Percentiles rank a stretch among this genome's conserved stretches.
These are phyloP conservation scores for Scelioninae gen. 1 DNA, from an alignment of 2,888 invertebrate genomes.

Conservation along the genomic window DNA sequence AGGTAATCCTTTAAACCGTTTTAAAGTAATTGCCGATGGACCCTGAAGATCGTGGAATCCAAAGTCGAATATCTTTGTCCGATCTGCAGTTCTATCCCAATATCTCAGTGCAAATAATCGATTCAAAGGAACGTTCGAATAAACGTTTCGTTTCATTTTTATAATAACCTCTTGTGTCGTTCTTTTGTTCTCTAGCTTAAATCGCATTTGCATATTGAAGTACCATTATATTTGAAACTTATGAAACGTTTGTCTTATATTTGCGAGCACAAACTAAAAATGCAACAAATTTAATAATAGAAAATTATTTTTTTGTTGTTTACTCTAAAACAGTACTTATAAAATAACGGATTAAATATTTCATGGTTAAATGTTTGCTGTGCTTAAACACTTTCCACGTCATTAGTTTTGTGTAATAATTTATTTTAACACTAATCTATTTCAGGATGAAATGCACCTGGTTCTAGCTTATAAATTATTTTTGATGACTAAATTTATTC, in stretches of 20 bases:
- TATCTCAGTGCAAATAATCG: slow-evolving; percentile 30
- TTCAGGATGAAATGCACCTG: no score
- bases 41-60: slow-evolving; percentile 22
- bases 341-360: no score
- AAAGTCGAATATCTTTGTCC: slow-evolving; percentile 29
- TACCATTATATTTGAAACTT: slow-evolving; percentile 27
- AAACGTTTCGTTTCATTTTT: slow-evolving; percentile 37
- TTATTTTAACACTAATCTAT: background rate
- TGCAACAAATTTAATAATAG: background rate
- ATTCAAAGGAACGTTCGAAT: slow-evolving; percentile 27
- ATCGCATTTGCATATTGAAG: slow-evolving; percentile 33
- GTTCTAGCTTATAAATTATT: no score
- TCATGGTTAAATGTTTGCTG: no score
- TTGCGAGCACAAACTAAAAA: background rate
- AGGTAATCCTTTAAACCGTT: slow-evolving; percentile 49
- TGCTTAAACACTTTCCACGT: no score
- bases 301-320: no score
- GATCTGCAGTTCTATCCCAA: slow-evolving; percentile 16
- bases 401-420: background rate
- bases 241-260: slow-evolving; percentile 20
- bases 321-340: no score
- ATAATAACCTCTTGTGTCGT: slow-evolving; percentile 28
- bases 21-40: slow-evolving; percentile 40
- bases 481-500: no score
- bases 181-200: background rate